Base-by-base conservation (phyloP, 2,888 invertebrate genomes). In the Aquatica leii region DNA sequence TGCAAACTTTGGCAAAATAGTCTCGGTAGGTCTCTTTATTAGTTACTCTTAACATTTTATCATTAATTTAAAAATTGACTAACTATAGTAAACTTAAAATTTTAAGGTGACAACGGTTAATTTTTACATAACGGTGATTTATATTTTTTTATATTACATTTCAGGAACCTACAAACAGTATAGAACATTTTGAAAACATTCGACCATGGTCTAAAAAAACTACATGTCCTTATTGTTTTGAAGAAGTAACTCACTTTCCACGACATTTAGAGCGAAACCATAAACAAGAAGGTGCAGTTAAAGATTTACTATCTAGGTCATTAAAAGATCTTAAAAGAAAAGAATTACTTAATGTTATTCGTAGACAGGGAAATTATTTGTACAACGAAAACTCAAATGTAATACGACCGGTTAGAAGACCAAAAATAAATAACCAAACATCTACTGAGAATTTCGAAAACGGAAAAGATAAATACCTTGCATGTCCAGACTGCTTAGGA, bases 171-270 rank as follows among this genome's bases (percentile, higher is more conserved):
- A 6, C 9, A 31, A 31, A 31, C 5, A 6, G 6, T 6, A 6
- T 41, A n/a, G 41, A 41, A 14, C n/a, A n/a, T 41, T 41, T 41
- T 41, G 52, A 35, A 52, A 52, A 52, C 37, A 17, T 8, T 37
- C 48, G 61, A 24, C 24, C 51, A 24, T 56, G 65, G 67, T 65
- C 65, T 41, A 63, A 68, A 61, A 58, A 64, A 34, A 24, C 40
- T 41, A 20, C 59, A 21, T 68, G 66, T 62, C 64, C 65, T 34
- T 67, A 66, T 55, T 66, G 68, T 57, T 49, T 54, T 43, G 40
- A 48, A 48, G 66, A 67, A 12, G 61, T 66, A 9, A 66, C 64
- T 35, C 66, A 68, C 17, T 68, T 68, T 59, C 55, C 68, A 11
- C 51, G 66, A 35, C 66, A 67, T 41, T 58, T 68, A 49, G 11